phyloP scores from a whole-genome alignment of 2,888 invertebrate species.

The Agrochola circellaris region DNA sequence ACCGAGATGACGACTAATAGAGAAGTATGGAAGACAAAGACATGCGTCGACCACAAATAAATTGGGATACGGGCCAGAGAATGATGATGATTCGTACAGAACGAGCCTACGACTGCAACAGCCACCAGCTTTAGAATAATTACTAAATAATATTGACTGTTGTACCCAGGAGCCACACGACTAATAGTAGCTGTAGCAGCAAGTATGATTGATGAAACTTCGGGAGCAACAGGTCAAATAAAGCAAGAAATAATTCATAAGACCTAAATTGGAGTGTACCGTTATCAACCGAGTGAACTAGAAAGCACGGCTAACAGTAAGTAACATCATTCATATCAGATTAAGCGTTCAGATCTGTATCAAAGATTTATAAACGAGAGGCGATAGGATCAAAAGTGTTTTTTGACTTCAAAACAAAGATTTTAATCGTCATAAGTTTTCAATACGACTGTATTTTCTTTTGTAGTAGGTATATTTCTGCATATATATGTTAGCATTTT shows the following conservation, averaged over 20 bases:
- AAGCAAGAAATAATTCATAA: constrained; percentile 41
- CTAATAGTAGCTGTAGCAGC: not conserved
- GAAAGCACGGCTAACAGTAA: constrained; percentile 48
- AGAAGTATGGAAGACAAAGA: no score
- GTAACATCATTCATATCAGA: constrained; percentile 50
- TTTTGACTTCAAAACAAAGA: constrained; percentile 20
- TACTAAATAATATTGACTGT: not conserved
- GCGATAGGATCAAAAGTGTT: constrained; percentile 48
- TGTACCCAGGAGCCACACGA: not conserved
- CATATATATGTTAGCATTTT: not conserved
- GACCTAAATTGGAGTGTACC: constrained; percentile 46
- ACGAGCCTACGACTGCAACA: not conserved
- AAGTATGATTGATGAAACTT: constrained; percentile 44
- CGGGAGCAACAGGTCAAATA: constrained; percentile 27
- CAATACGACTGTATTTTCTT: constrained; percentile 10
- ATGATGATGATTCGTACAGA: not conserved
- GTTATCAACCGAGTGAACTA: constrained; percentile 58
- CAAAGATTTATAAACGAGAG: constrained; percentile 32
- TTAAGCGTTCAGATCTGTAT: constrained; percentile 50
- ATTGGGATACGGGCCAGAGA: no score
- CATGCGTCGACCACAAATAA: no score
- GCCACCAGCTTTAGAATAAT: not conserved
- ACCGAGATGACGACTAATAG: no score
- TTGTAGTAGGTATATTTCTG: not conserved
- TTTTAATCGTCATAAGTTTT: constrained; percentile 8